A percentile compares a stretch with the other conserved stretches of the same genome.
phyloP scores from a whole-genome alignment of 2,113 vertebrate species.

The Coreoperca whiteheadi region DNA sequence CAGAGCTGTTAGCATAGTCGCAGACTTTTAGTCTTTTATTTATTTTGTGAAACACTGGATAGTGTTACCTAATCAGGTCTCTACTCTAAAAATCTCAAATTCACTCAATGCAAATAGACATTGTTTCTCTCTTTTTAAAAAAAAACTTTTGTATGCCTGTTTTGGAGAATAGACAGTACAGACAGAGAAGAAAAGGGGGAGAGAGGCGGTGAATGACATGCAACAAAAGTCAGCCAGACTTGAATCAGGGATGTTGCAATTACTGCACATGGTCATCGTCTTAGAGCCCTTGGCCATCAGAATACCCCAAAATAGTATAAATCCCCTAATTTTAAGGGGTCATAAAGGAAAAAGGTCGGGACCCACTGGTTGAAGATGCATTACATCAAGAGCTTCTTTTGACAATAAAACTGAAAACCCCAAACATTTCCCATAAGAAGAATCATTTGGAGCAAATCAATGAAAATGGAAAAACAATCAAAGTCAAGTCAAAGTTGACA shows the following conservation, averaged over 20 bases:
- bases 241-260: neutral
- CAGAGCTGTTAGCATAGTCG: neutral
- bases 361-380: neutral
- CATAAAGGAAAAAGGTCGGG: neutral
- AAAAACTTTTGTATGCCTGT: neutral
- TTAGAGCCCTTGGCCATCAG: neutral
- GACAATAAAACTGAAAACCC: slow-evolving; percentile 9
- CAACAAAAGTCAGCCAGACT: neutral
- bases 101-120: neutral
- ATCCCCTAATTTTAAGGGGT: neutral
- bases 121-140: neutral
- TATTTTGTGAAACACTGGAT: neutral
- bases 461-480: slow-evolving; percentile 25
- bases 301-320: too few species aligned
- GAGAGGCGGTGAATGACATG: neutral
- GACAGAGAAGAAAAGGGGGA: neutral
- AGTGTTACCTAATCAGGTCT: neutral
- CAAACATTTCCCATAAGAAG: neutral
- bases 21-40: neutral
- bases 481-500: slow-evolving; percentile 41
- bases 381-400: slow-evolving; percentile 1
- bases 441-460: slow-evolving; percentile 18
- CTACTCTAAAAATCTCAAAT: neutral
- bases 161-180: neutral
- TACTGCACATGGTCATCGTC: too few species aligned